phyloP scores from a whole-genome alignment of 2,888 invertebrate species.

The Yponomeuta cagnagella region DNA sequence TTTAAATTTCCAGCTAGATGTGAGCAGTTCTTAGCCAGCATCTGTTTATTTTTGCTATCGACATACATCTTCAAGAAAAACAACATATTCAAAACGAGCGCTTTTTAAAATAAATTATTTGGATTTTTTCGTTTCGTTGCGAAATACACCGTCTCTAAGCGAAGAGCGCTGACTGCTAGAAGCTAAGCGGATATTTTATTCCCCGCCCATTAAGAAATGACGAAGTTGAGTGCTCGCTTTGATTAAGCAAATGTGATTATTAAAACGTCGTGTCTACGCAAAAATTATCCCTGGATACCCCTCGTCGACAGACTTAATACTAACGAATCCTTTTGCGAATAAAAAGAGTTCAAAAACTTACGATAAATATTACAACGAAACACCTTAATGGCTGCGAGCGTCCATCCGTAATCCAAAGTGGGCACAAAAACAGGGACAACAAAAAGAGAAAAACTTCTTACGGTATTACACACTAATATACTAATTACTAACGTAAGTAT shows the following conservation, averaged over 20 bases:
- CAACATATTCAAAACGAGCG: no score
- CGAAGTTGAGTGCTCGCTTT: conserved; percentile 31
- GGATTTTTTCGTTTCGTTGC: not conserved
- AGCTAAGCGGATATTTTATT: conserved; percentile 40
- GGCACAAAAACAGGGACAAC: no score
- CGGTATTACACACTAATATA: no score
- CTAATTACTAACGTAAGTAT: no score
- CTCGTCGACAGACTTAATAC: not conserved
- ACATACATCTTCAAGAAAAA: no score
- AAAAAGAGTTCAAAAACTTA: not conserved
- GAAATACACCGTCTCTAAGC: conserved; percentile 21
- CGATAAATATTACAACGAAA: not conserved
- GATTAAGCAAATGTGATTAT: conserved; percentile 33
- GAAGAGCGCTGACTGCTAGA: conserved; percentile 29
- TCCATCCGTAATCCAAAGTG: no score
- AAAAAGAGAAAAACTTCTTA: no score
- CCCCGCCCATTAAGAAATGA: conserved; percentile 37
- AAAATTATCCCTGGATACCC: conserved; percentile 16
- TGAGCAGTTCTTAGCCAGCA: no score
- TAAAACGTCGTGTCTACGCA: conserved; percentile 27
- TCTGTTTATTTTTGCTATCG: no score
- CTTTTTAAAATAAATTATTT: no score
- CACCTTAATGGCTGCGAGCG: not conserved
- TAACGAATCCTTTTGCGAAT: not conserved
- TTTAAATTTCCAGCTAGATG: no score